phyloP scores from a whole-genome alignment of 2,888 invertebrate genomes.

The Erannis defoliaria region DNA sequence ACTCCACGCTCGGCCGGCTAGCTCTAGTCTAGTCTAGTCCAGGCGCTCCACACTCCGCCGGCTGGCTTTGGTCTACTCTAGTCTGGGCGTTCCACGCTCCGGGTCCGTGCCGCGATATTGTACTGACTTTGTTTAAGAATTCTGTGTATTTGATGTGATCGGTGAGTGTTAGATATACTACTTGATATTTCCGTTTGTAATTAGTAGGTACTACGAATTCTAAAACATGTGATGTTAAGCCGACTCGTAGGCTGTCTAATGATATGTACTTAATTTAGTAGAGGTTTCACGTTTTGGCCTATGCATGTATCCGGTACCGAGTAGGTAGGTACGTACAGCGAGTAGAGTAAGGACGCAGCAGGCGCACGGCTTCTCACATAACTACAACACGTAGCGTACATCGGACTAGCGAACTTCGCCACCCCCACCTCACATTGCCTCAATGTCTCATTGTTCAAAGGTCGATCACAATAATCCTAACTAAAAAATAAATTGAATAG shows the following conservation, averaged over 20 bases:
- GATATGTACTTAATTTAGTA: constrained; percentile 20
- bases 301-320: constrained; percentile 30
- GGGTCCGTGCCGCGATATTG: constrained; percentile 2
- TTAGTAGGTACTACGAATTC: constrained; percentile 1
- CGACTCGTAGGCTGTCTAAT: constrained; percentile 6
- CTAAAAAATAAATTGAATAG: too few species aligned
- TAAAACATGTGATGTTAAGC: constrained; percentile 17
- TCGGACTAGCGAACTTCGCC: neutral
- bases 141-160: constrained; percentile 4
- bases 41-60: too few species aligned
- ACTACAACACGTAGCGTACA: neutral
- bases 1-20: too few species aligned
- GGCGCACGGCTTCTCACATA: neutral
- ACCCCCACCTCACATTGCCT: neutral
- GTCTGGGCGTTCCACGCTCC: too few species aligned
- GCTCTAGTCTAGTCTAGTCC: too few species aligned
- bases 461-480: neutral
- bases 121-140: constrained; percentile 1
- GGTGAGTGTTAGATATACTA: constrained; percentile 17
- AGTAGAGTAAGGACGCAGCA: neutral
- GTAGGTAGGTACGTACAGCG: constrained; percentile 12
- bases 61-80: too few species aligned
- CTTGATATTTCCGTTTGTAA: constrained; percentile 1
- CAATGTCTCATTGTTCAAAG: too few species aligned
- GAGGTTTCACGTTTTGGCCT: constrained; percentile 32